Conservation (phyloP, 92 coral and sea anemone species). For the Metridium senile region DNA sequence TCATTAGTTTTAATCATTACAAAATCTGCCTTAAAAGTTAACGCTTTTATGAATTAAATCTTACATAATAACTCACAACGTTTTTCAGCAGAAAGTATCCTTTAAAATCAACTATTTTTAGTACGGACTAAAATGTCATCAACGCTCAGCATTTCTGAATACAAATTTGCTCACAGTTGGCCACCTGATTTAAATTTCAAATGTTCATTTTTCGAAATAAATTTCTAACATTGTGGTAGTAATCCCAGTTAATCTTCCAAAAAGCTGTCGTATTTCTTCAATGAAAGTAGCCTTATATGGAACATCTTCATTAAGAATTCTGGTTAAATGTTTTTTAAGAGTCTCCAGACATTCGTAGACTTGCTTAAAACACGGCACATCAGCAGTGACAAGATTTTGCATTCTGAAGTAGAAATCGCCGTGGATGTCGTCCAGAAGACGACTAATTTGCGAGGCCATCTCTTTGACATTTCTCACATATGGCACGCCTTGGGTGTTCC, state of each 20-base stretch:
- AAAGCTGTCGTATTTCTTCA: slow-evolving; percentile 91
- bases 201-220: slow-evolving; percentile 71
- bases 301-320: slow-evolving; percentile 79
- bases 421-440: slow-evolving; percentile 76
- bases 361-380: slow-evolving; percentile 88
- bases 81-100: too few relatives aligned
- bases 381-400: slow-evolving; percentile 83
- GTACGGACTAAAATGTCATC: too few relatives aligned
- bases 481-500: slow-evolving; percentile 93
- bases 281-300: slow-evolving; percentile 92
- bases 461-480: slow-evolving; percentile 91
- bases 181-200: too few relatives aligned
- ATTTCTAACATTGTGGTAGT: slow-evolving; percentile 83
- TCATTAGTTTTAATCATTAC: too few relatives aligned
- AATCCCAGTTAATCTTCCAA: slow-evolving; percentile 79
- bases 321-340: slow-evolving; percentile 79
- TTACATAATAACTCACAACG: too few relatives aligned
- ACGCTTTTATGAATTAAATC: too few relatives aligned
- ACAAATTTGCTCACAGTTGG: too few relatives aligned
- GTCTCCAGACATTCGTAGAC: slow-evolving; percentile 85
- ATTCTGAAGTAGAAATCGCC: slow-evolving; percentile 90
- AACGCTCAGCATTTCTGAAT: too few relatives aligned
- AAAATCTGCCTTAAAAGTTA: too few relatives aligned
- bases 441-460: slow-evolving; percentile 67
- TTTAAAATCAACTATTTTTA: too few relatives aligned